Percentiles rank a stretch among this genome's conserved stretches.
Conservation (phyloP, 2,797 vertebrate genomes). For the Spinus pinus region DNA sequence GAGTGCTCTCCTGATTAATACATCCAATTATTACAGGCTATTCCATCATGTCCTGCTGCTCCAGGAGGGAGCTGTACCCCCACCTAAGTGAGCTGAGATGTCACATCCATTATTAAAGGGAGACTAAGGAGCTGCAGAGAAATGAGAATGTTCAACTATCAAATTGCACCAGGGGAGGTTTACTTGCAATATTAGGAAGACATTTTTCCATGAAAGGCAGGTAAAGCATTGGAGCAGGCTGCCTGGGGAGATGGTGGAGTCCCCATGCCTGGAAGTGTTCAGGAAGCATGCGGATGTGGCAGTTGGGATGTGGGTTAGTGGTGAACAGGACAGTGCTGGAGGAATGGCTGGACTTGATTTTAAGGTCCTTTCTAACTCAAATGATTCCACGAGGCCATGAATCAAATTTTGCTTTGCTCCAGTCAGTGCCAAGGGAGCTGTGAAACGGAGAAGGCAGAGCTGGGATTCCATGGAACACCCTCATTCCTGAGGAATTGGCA, state of each 20-base stretch:
- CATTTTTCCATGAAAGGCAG: neutral
- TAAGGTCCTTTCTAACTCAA: neutral
- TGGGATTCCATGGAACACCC: neutral
- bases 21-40: neutral
- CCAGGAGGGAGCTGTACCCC: neutral
- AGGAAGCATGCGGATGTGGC: neutral
- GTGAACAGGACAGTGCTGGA: neutral
- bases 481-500: rapidly evolving
- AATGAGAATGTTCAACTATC: neutral
- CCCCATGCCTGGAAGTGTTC: neutral
- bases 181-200: neutral
- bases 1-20: neutral
- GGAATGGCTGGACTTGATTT: neutral
- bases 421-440: neutral
- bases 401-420: neutral
- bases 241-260: neutral
- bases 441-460: neutral
- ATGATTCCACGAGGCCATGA: neutral
- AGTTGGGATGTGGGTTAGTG: neutral
- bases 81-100: neutral
- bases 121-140: neutral
- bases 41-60: neutral
- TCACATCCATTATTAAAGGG: neutral
- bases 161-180: neutral
- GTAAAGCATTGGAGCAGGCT: neutral